These are phyloP conservation scores for Rhabdomys pumilio DNA, from an alignment of 2,797 vertebrate genomes.

Conservation along the genomic window DNA sequence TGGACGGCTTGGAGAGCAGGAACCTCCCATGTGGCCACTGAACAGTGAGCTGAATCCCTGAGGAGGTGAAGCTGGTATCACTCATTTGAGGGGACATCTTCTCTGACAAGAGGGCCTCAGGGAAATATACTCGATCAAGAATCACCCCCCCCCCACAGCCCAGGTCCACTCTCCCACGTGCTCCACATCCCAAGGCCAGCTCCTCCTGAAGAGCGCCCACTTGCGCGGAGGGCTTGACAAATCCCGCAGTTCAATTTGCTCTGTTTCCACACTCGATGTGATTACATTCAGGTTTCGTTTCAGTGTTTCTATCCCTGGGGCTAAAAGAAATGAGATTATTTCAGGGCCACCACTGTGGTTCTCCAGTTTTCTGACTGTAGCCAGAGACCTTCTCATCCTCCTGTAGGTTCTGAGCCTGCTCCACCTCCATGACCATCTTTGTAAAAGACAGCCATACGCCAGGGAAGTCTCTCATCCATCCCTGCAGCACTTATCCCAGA, in stretches of 20 bases:
- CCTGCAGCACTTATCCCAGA: neutral
- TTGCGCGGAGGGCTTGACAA: neutral
- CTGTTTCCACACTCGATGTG: neutral
- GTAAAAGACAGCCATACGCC: accelerated
- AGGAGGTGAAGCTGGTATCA: too few species aligned
- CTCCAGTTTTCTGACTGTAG: neutral
- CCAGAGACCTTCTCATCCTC: neutral
- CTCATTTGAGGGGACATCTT: neutral
- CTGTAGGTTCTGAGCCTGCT: too few species aligned
- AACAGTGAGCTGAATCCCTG: accelerated
- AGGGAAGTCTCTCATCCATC: accelerated
- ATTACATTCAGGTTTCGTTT: constrained; percentile 39
- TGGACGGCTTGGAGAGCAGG: neutral
- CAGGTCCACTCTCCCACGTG: accelerated
- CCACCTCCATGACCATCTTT: accelerated
- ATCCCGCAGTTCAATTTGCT: neutral
- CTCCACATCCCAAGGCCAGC: accelerated
- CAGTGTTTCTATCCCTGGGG: constrained; percentile 14
- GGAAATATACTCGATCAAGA: accelerated
- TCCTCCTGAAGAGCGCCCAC: accelerated
- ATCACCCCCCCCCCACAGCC: neutral
- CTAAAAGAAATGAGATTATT: constrained; percentile 55
- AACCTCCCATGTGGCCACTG: accelerated
- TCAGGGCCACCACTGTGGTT: neutral
- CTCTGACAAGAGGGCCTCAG: neutral